A percentile compares a stretch with the other conserved stretches of the same genome.
phyloP scores from a whole-genome alignment of 2,888 invertebrate genomes.

The Nomada ferruginata region DNA sequence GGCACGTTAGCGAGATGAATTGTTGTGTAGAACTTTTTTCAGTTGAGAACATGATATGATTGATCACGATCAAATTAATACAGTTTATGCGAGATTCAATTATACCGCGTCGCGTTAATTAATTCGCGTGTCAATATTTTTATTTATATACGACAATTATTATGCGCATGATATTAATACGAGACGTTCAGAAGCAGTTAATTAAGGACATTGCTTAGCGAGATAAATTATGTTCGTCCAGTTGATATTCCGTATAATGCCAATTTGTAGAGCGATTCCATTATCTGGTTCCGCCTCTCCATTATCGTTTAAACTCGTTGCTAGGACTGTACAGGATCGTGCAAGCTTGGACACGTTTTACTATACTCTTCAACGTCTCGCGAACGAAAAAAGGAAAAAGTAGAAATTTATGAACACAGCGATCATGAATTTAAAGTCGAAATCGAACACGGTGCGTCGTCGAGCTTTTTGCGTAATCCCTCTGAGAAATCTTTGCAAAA shows the following conservation, averaged over 20 bases:
- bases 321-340: conserved; percentile 76
- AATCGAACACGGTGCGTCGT: conserved; percentile 40
- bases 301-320: conserved; percentile 73
- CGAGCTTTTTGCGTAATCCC: conserved; percentile 62
- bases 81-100: no score
- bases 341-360: conserved; percentile 77
- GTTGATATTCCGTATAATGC: neutral
- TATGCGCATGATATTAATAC: no score
- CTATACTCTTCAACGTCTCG: conserved; percentile 62
- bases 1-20: no score
- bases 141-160: no score
- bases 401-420: conserved; percentile 45
- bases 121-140: no score
- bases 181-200: neutral
- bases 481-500: conserved; percentile 66
- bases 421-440: conserved; percentile 45
- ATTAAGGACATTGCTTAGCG: no score
- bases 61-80: no score
- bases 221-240: no score
- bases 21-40: no score
- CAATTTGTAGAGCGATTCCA: neutral
- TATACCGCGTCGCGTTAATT: no score
- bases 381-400: conserved; percentile 35
- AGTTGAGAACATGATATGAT: no score
- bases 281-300: conserved; percentile 20